Conservation (phyloP, 2,888 invertebrate genomes). For the Siphlonurus alternatus region DNA sequence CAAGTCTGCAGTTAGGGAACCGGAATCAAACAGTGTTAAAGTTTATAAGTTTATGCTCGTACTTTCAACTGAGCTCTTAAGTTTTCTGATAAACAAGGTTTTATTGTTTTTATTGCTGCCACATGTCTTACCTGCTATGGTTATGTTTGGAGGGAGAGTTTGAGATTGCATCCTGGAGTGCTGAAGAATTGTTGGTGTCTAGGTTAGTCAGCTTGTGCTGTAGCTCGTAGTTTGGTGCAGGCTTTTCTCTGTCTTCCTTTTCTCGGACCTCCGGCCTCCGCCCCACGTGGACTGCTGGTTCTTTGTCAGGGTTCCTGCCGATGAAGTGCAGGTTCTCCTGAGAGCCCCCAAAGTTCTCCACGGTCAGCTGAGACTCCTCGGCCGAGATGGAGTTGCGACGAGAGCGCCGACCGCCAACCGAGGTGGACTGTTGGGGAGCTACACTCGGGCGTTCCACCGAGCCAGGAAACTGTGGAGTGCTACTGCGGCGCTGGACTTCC, state of each 20-base stretch:
- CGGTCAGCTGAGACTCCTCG: conserved; percentile 75
- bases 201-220: neutral
- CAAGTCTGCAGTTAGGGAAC: too few species aligned
- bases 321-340: conserved; percentile 76
- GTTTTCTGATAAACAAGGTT: too few species aligned
- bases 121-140: neutral
- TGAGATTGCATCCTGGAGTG: neutral
- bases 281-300: conserved; percentile 33
- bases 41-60: too few species aligned
- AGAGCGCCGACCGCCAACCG: conserved; percentile 64
- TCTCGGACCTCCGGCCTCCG: conserved; percentile 23
- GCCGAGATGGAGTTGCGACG: conserved; percentile 58
- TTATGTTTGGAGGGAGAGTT: neutral
- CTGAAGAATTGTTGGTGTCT: neutral
- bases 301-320: conserved; percentile 68
- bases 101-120: too few species aligned
- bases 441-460: conserved; percentile 3
- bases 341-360: conserved; percentile 85
- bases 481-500: conserved; percentile 46
- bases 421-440: conserved; percentile 17
- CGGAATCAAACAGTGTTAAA: too few species aligned
- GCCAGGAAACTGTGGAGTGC: neutral
- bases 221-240: neutral
- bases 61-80: too few species aligned
- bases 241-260: neutral